Evolutionary conservation across 35 echinoderm and acorn worm species (phyloP).

Genomic region (Ophiothrix spiculata): DNA sequence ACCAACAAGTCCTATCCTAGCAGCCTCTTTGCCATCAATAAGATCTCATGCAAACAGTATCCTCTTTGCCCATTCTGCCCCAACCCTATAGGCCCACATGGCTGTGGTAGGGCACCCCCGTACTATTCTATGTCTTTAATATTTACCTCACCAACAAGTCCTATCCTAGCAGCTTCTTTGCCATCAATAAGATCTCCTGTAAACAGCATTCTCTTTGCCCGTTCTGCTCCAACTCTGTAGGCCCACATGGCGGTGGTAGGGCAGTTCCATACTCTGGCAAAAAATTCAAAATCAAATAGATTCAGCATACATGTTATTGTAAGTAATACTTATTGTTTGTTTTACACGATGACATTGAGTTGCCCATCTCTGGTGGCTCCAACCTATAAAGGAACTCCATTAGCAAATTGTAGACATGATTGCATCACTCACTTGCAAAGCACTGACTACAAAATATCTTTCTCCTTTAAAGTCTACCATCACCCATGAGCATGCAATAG

Average conservation of each 20-base stretch:
- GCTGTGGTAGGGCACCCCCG: neutral
- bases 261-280: constrained; percentile 63
- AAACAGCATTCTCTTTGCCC: constrained; percentile 60
- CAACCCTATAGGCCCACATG: neutral
- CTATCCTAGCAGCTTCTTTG: constrained; percentile 59
- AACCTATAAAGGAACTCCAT: too few relatives aligned
- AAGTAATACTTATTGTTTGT: too few relatives aligned
- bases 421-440: too few relatives aligned
- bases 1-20: neutral
- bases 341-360: too few relatives aligned
- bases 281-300: neutral
- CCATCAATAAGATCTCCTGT: constrained; percentile 62
- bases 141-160: constrained; percentile 62
- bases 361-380: too few relatives aligned
- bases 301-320: too few relatives aligned
- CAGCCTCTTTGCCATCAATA: neutral
- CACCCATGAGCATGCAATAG: too few relatives aligned
- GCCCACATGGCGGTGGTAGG: constrained; percentile 61
- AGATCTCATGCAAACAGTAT: neutral
- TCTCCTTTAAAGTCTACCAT: too few relatives aligned
- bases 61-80: neutral
- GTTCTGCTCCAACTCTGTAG: constrained; percentile 54
- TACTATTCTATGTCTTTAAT: neutral
- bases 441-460: too few relatives aligned
- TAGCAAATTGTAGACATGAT: too few relatives aligned